Conservation (phyloP, 35 echinoderm and acorn worm species). For the Apostichopus parvimensis region DNA sequence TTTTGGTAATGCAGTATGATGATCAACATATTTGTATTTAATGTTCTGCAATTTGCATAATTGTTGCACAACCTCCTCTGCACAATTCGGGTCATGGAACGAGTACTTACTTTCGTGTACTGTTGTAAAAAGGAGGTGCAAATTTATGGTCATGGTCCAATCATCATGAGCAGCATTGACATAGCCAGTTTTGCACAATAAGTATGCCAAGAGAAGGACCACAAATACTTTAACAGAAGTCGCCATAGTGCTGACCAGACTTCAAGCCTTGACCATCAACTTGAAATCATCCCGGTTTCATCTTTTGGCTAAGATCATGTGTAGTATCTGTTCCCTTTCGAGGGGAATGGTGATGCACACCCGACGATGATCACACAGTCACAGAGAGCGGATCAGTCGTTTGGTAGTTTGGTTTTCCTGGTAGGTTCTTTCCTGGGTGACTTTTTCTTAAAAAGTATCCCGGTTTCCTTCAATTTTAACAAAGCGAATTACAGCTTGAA, state of each 20-base stretch:
- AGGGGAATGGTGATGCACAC: no score
- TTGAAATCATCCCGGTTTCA: no score
- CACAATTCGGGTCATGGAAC: not conserved
- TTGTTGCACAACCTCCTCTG: not conserved
- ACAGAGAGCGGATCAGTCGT: no score
- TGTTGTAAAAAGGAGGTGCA: not conserved
- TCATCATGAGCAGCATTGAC: not conserved
- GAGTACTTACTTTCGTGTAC: not conserved
- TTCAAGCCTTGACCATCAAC: not conserved
- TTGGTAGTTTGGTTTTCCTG: no score
- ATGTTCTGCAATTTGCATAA: not conserved
- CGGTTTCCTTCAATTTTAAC: not conserved
- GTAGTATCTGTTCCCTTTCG: no score
- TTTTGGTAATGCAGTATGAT: not conserved
- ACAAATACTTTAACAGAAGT: no score
- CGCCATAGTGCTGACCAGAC: no score
- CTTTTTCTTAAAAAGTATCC: no score
- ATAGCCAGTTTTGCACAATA: not conserved
- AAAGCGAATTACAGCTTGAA: conserved; percentile 1
- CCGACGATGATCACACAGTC: no score
- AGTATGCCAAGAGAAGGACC: no score
- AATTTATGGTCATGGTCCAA: not conserved
- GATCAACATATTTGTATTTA: not conserved
- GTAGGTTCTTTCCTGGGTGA: no score
- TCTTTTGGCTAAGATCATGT: no score